phyloP scores from a whole-genome alignment of 2,888 invertebrate genomes.

The Chymomyza procnemis region DNA sequence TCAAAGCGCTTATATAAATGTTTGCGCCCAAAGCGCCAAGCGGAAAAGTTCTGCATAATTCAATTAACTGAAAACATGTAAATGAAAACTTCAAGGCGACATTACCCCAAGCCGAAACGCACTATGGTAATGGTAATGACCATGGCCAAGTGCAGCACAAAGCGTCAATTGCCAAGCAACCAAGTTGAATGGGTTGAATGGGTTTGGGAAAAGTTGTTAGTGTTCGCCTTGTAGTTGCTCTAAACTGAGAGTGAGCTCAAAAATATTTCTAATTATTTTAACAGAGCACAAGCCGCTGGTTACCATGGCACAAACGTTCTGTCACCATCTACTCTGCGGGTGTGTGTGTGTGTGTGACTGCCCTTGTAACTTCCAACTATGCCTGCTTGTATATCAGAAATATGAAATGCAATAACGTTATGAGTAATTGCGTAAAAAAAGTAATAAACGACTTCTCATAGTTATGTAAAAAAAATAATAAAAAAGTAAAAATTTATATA shows the following conservation, averaged over 20 bases:
- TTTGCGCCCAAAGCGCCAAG: constrained; percentile 42
- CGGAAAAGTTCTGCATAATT: constrained; percentile 63
- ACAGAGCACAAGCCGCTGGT: not conserved
- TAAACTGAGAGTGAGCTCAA: constrained; percentile 50
- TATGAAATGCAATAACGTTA: constrained; percentile 73
- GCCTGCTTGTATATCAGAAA: constrained; percentile 62
- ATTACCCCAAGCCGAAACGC: constrained; percentile 33
- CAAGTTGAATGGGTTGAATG: not conserved
- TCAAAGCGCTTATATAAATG: constrained; percentile 53
- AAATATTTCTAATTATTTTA: constrained; percentile 71
- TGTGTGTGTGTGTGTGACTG: too few species aligned
- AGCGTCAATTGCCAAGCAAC: constrained; percentile 21
- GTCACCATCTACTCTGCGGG: not conserved
- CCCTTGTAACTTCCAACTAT: constrained; percentile 47
- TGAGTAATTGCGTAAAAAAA: constrained; percentile 72
- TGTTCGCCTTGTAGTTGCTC: constrained; percentile 4
- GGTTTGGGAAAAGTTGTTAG: not conserved
- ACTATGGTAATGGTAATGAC: not conserved
- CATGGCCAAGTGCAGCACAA: constrained; percentile 25
- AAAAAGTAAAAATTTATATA: not conserved
- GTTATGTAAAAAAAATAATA: constrained; percentile 58
- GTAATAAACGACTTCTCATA: constrained; percentile 62
- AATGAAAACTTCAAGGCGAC: constrained; percentile 62
- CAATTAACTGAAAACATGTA: constrained; percentile 70
- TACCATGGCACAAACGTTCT: not conserved